phyloP scores from a whole-genome alignment of 1,140 invertebrate genomes.

The Chelonus insularis region DNA sequence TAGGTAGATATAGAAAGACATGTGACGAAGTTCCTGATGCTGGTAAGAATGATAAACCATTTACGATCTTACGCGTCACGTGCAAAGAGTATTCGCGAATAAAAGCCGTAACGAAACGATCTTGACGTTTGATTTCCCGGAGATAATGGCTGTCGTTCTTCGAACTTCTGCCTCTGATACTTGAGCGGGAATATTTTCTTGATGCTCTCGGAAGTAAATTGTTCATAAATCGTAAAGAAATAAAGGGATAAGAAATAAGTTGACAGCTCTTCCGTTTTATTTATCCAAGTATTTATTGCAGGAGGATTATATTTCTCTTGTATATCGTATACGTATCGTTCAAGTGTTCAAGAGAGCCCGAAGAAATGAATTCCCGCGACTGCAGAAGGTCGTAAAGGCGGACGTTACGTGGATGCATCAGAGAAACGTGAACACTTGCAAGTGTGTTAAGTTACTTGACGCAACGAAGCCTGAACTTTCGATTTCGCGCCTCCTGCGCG shows the following conservation, averaged over 20 bases:
- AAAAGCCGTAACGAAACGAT: neutral
- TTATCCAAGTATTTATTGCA: neutral
- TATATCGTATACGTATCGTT: neutral
- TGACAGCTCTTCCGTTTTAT: neutral
- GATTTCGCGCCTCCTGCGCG: slow-evolving; percentile 47
- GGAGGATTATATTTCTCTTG: neutral
- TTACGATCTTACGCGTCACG: slow-evolving; percentile 4
- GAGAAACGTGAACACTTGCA: too few species aligned
- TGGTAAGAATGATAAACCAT: slow-evolving; percentile 23
- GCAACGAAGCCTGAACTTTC: slow-evolving; percentile 44
- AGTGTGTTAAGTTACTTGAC: slow-evolving; percentile 7
- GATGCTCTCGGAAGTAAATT: neutral
- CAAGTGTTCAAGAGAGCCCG: neutral
- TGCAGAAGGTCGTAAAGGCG: slow-evolving; percentile 17
- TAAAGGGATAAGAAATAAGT: neutral
- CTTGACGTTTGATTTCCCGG: slow-evolving; percentile 4
- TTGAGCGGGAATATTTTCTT: neutral
- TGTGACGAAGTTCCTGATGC: slow-evolving; percentile 12
- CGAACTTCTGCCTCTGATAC: too few species aligned
- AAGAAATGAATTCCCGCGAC: neutral
- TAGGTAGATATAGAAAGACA: neutral
- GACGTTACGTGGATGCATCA: slow-evolving; percentile 4
- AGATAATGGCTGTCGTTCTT: neutral
- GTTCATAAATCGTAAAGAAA: neutral
- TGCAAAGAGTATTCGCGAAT: neutral